Evolutionary conservation across 2,797 vertebrate genomes (phyloP).

Genomic region (Antennarius maculatus): DNA sequence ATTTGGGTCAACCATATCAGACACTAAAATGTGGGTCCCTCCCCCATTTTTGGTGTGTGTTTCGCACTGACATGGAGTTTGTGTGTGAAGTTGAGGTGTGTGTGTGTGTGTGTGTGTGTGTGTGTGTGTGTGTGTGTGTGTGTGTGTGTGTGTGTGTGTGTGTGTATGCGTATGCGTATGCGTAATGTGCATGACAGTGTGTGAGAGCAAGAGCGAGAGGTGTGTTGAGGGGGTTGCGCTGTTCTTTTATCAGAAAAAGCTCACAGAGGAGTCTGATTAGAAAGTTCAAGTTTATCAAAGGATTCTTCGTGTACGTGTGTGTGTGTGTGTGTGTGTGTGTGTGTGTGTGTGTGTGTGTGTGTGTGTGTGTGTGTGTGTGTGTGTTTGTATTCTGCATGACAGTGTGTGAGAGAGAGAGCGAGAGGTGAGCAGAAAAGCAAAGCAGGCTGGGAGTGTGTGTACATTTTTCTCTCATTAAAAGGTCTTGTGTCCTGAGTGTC

Average conservation of each 20-base stretch:
- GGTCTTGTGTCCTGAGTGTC: not conserved
- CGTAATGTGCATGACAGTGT: too few species aligned
- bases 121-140: too few species aligned
- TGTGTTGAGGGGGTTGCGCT: conserved; percentile 16
- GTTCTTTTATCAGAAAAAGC: conserved; percentile 36
- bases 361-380: not conserved
- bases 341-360: conserved; percentile 7
- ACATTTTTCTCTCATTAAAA: not conserved
- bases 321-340: conserved; percentile 22
- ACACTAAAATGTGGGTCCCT: conserved; percentile 44
- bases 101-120: too few species aligned
- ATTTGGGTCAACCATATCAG: conserved; percentile 77
- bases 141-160: conserved; percentile 10
- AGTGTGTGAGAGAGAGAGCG: too few species aligned
- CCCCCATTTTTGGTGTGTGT: conserved; percentile 28
- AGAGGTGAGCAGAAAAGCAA: not conserved
- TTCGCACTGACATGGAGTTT: conserved; percentile 1
- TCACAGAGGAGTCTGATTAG: conserved; percentile 32
- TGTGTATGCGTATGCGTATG: too few species aligned
- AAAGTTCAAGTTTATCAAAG: conserved; percentile 52
- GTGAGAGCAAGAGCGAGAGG: too few species aligned
- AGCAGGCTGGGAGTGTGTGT: not conserved
- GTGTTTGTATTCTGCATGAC: too few species aligned
- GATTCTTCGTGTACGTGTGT: conserved; percentile 13
- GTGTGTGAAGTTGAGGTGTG: not conserved